A percentile compares a stretch with the other conserved stretches of the same genome.
Evolutionary conservation across 2,888 invertebrate genomes (phyloP).

Genomic region (Himalopsyche kuldschensis): DNA sequence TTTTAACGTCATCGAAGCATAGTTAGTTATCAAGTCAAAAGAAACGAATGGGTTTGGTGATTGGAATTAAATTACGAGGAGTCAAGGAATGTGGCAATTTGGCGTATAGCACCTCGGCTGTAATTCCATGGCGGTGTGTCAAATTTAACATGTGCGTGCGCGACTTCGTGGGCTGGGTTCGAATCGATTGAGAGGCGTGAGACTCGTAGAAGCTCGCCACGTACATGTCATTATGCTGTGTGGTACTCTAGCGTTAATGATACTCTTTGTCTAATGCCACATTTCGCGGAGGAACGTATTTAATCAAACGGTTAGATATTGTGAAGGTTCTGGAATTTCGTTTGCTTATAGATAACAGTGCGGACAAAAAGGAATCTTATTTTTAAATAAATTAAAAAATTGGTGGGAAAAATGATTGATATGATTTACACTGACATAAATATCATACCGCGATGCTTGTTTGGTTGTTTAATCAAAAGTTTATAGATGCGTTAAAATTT

Average conservation of each 20-base stretch:
- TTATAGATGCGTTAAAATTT: no score
- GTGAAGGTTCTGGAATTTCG: no score
- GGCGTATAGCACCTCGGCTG: neutral
- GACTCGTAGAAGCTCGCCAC: neutral
- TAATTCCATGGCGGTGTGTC: neutral
- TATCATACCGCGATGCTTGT: no score
- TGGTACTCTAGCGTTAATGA: neutral
- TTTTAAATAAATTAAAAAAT: no score
- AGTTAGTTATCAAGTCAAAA: no score
- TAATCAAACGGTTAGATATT: neutral
- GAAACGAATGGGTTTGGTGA: no score
- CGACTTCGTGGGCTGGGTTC: neutral
- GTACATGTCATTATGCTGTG: neutral
- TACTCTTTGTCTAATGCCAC: neutral
- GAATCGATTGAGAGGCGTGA: neutral
- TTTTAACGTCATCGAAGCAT: no score
- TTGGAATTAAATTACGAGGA: neutral
- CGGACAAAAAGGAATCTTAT: no score
- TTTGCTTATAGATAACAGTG: no score
- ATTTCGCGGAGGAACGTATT: neutral
- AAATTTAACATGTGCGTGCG: neutral
- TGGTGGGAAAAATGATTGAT: no score
- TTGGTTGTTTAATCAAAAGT: no score
- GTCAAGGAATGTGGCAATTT: neutral
- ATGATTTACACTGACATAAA: no score